Evolutionary conservation across 2,113 vertebrate species (phyloP).

Genomic region (Xiphias gladius): DNA sequence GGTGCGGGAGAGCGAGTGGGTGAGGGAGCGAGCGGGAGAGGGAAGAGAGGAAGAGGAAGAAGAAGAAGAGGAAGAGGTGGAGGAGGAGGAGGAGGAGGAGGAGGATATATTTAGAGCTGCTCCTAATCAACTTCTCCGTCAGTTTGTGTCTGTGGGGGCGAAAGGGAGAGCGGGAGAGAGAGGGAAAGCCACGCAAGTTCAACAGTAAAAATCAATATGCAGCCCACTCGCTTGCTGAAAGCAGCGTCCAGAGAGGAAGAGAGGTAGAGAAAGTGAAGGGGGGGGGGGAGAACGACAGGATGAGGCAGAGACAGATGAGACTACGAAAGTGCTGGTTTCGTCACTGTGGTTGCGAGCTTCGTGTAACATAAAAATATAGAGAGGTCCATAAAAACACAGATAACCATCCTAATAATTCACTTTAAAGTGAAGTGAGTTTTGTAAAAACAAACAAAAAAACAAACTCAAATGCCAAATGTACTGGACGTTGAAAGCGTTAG

Average conservation of each 20-base stretch:
- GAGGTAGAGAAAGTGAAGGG: slow-evolving; percentile 39
- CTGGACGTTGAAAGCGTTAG: too few relatives aligned
- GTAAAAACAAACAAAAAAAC: too few relatives aligned
- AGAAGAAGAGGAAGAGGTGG: slow-evolving; percentile 31
- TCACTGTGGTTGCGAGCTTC: neutral
- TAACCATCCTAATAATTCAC: neutral
- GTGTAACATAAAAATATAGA: neutral
- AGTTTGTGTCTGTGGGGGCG: slow-evolving; percentile 79
- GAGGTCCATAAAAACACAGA: neutral
- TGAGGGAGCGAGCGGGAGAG: slow-evolving; percentile 39
- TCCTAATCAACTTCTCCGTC: slow-evolving; percentile 84
- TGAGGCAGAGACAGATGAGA: slow-evolving; percentile 33
- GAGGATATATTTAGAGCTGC: slow-evolving; percentile 84
- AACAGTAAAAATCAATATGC: slow-evolving; percentile 80
- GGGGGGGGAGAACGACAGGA: slow-evolving; percentile 46
- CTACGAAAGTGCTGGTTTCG: slow-evolving; percentile 4
- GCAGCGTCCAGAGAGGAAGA: slow-evolving; percentile 35
- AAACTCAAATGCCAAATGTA: too few relatives aligned
- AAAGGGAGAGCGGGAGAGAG: slow-evolving; percentile 53
- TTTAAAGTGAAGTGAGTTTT: too few relatives aligned
- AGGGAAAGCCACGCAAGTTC: slow-evolving; percentile 67
- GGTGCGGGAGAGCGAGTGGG: slow-evolving; percentile 68
- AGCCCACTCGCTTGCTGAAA: slow-evolving; percentile 75
- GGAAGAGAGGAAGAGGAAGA: slow-evolving; percentile 11
- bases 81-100: slow-evolving; percentile 62